Evolutionary conservation across 2,888 invertebrate genomes (phyloP).

Genomic region (Electrophaes corylata): DNA sequence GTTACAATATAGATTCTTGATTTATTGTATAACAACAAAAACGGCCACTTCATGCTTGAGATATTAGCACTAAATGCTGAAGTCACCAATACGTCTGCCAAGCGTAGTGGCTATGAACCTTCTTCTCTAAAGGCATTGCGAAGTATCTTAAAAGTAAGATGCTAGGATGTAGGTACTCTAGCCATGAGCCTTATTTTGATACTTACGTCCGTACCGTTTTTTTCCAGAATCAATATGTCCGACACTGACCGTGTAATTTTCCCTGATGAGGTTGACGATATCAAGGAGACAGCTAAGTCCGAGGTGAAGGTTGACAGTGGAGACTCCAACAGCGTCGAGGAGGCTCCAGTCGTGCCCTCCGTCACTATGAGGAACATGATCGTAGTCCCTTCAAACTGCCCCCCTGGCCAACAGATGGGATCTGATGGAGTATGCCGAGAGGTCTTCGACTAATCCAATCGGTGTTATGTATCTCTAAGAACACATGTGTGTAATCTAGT

Average conservation of each 20-base stretch:
- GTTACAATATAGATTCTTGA: too few species aligned
- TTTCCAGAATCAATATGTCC: conserved; percentile 58
- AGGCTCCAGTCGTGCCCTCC: conserved; percentile 35
- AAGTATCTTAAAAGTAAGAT: too few species aligned
- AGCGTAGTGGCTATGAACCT: too few species aligned
- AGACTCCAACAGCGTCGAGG: conserved; percentile 56
- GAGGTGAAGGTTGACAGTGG: conserved; percentile 47
- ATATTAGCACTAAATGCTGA: too few species aligned
- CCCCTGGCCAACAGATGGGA: conserved; percentile 52
- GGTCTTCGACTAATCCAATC: conserved; percentile 45
- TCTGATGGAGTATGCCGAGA: conserved; percentile 59
- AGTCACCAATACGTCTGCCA: too few species aligned
- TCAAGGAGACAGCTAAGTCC: conserved; percentile 44
- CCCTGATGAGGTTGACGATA: conserved; percentile 66
- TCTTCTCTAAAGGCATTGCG: too few species aligned
- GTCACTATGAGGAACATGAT: conserved; percentile 62
- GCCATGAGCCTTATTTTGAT: too few species aligned
- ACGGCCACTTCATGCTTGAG: too few species aligned
- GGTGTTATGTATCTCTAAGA: background rate
- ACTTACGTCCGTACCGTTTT: conserved; percentile 3
- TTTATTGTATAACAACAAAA: too few species aligned
- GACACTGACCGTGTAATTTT: conserved; percentile 62
- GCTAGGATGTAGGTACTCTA: too few species aligned
- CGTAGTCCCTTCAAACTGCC: conserved; percentile 55
- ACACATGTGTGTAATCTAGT: background rate